Percentiles rank a stretch among this genome's conserved stretches.
Conservation (phyloP, 2,888 invertebrate species). For the Digitonthophagus gazella region DNA sequence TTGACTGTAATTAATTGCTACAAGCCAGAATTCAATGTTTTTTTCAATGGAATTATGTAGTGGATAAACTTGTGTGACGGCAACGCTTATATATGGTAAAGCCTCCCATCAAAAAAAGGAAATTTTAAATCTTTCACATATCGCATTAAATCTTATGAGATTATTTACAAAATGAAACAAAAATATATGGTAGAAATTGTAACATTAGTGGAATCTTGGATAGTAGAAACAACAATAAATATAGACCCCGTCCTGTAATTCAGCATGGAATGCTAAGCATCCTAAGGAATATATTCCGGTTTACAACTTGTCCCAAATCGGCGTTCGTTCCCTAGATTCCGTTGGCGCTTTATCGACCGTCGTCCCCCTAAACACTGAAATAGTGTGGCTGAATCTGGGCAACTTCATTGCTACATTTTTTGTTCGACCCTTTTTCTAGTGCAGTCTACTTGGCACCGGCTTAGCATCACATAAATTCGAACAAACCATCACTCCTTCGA, state of each 20-base stretch:
- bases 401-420: not conserved
- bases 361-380: not conserved
- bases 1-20: not conserved
- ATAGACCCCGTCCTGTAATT: not conserved
- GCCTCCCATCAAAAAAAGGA: no score
- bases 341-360: not conserved
- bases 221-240: not conserved
- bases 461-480: not conserved
- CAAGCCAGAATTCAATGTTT: not conserved
- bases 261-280: not conserved
- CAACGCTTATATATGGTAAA: no score
- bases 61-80: not conserved
- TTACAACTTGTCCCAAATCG: not conserved
- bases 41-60: not conserved
- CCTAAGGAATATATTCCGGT: not conserved
- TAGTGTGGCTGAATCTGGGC: not conserved
- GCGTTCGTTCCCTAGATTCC: not conserved
- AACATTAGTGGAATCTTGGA: not conserved
- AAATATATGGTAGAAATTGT: not conserved
- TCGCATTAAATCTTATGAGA: no score
- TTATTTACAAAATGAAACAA: no score
- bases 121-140: no score
- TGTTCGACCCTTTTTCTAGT: not conserved
- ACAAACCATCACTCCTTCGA: not conserved
- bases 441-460: not conserved